Percentiles rank a stretch among this genome's conserved stretches.
phyloP scores from a whole-genome alignment of 2,888 invertebrate species.

The Theristus sp. region DNA sequence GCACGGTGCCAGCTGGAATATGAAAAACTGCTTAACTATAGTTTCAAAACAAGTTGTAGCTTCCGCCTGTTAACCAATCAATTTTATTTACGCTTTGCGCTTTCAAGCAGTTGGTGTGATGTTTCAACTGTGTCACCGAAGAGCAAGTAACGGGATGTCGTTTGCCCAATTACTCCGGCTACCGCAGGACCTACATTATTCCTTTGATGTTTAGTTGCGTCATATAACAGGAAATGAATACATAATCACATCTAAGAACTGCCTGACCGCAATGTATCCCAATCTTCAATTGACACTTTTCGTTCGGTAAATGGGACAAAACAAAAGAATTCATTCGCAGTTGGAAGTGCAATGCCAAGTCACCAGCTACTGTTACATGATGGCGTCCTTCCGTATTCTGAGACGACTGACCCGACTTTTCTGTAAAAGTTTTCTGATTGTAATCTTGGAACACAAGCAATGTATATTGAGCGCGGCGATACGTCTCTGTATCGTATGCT shows the following conservation, averaged over 20 bases:
- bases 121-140: conserved; percentile 1
- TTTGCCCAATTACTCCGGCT: not conserved
- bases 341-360: conserved; percentile 2
- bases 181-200: not conserved
- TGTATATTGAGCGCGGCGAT: no score
- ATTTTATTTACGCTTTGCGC: not conserved
- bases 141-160: conserved; percentile 1
- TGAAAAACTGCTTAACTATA: not conserved
- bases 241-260: no score
- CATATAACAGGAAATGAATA: no score
- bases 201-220: no score
- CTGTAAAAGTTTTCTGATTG: no score
- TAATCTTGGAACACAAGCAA: no score
- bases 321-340: not conserved
- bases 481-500: no score
- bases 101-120: not conserved
- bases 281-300: not conserved
- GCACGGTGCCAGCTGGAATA: conserved; percentile 11
- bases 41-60: no score
- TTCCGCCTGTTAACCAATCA: not conserved
- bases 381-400: not conserved
- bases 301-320: not conserved
- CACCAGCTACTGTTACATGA: not conserved
- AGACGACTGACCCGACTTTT: no score
- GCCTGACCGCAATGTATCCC: conserved; percentile 1